Evolutionary conservation across 2,888 invertebrate genomes (phyloP).

Genomic region (Malachius bipustulatus): DNA sequence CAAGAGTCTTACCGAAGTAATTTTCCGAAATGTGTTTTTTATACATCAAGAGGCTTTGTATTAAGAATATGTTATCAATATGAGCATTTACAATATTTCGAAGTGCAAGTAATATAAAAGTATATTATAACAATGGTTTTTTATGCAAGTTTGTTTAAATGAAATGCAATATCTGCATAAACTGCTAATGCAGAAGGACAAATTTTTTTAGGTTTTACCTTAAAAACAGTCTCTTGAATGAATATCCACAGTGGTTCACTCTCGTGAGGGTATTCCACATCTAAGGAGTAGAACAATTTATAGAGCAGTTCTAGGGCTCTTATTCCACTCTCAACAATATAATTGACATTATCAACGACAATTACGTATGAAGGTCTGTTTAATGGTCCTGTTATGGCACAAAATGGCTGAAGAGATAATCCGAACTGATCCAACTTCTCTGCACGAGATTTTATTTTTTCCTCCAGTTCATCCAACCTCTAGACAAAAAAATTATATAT

Average conservation of each 20-base stretch:
- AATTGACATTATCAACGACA: neutral
- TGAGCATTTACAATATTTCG: too few relatives aligned
- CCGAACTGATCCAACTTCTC: neutral
- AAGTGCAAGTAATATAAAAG: too few relatives aligned
- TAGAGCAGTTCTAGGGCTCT: constrained; percentile 4
- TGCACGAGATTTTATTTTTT: neutral
- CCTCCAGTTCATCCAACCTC: constrained; percentile 4
- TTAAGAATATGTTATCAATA: neutral
- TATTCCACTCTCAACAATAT: neutral
- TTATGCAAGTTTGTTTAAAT: constrained; percentile 4
- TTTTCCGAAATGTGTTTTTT: too few relatives aligned
- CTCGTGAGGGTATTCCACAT: constrained; percentile 2
- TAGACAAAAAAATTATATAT: constrained; percentile 5
- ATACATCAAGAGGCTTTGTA: too few relatives aligned
- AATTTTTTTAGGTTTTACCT: constrained; percentile 10
- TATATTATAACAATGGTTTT: too few relatives aligned
- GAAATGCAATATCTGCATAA: constrained; percentile 11
- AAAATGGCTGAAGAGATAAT: constrained; percentile 6
- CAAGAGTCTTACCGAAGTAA: too few relatives aligned
- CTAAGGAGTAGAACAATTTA: constrained; percentile 3
- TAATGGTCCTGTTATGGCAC: neutral
- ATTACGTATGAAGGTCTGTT: neutral
- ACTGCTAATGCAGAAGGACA: constrained; percentile 10
- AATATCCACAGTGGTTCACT: constrained; percentile 1
- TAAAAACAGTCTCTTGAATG: neutral